These are phyloP conservation scores for Alosa alosa DNA, from an alignment of 2,113 vertebrate genomes.

Conservation along the genomic window DNA sequence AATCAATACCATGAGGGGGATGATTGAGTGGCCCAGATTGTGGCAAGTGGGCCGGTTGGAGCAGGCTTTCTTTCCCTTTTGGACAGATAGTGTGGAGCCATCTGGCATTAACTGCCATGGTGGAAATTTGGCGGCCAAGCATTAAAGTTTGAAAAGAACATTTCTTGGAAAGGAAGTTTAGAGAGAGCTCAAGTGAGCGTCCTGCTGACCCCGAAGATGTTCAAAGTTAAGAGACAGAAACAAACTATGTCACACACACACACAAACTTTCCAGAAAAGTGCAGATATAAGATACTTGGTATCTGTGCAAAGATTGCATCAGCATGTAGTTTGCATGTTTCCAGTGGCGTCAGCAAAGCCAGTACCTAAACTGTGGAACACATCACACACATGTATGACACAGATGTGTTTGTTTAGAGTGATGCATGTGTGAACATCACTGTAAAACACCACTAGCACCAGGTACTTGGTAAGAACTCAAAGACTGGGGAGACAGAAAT, in stretches of 20 bases:
- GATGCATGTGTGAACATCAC: no score
- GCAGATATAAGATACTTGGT: background rate
- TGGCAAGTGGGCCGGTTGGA: background rate
- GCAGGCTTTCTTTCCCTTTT: background rate
- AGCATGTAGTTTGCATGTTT: background rate
- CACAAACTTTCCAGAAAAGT: background rate
- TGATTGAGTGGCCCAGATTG: background rate
- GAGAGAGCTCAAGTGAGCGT: background rate
- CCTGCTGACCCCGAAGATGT: background rate
- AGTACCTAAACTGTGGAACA: no score
- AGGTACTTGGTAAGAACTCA: no score
- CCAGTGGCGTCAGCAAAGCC: background rate
- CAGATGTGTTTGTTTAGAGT: background rate
- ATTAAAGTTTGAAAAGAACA: background rate
- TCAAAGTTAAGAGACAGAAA: slow-evolving; percentile 8
- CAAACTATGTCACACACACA: background rate
- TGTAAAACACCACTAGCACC: no score
- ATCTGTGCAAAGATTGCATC: background rate
- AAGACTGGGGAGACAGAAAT: no score
- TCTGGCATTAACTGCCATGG: slow-evolving; percentile 15
- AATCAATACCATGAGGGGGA: background rate
- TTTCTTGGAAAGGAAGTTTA: slow-evolving; percentile 1
- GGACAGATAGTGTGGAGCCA: background rate
- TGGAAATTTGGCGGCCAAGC: background rate
- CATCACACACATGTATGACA: background rate